Evolutionary conservation across 2,888 invertebrate species (phyloP).

Genomic region (Itoplectis maculator): DNA sequence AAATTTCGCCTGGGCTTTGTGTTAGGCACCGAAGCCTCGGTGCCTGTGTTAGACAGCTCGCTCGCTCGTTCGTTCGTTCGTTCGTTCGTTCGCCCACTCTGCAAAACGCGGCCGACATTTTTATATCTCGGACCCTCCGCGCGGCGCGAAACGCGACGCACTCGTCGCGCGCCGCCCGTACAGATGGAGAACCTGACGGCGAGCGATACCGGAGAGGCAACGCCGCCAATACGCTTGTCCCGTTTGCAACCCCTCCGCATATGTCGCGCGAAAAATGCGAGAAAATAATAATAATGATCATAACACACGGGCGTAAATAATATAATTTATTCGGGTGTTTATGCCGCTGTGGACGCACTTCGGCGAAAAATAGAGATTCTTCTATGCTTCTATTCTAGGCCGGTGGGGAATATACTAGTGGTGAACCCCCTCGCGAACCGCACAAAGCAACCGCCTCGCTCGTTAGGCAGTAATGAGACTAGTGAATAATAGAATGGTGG

Average conservation of each 20-base stretch:
- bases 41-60: not conserved
- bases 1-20: slow-evolving; percentile 80
- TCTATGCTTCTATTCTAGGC: no score
- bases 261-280: slow-evolving; percentile 39
- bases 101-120: slow-evolving; percentile 72
- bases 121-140: slow-evolving; percentile 74
- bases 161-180: slow-evolving; percentile 36
- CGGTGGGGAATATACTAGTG: no score
- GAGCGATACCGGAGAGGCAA: slow-evolving; percentile 47
- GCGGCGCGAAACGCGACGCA: not conserved
- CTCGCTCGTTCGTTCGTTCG: no score
- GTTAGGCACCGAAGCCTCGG: slow-evolving; percentile 44
- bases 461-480: no score
- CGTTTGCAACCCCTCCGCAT: slow-evolving; percentile 40
- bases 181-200: slow-evolving; percentile 67
- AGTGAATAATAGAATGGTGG: no score
- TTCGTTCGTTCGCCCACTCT: slow-evolving; percentile 34
- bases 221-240: not conserved
- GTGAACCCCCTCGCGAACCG: no score
- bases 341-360: no score
- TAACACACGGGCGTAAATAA: slow-evolving; percentile 10
- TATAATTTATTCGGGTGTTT: no score
- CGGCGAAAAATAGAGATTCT: no score
- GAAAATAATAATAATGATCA: not conserved
- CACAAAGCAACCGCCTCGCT: no score